A percentile compares a stretch with the other conserved stretches of the same genome.
Evolutionary conservation across 2,888 invertebrate species (phyloP).

Genomic region (Epinotia bilunana): DNA sequence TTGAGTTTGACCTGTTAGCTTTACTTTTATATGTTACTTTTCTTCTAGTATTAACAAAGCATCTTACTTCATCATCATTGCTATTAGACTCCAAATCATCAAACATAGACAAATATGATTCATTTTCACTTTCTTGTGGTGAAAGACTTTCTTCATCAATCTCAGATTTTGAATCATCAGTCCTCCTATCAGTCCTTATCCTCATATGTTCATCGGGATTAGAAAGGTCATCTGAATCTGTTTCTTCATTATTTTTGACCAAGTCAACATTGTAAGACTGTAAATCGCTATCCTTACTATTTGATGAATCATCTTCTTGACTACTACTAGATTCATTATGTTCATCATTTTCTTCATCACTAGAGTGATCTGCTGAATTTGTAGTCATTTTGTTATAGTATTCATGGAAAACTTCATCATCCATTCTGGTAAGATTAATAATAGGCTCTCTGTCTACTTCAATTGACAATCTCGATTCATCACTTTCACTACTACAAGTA

Average conservation of each 20-base stretch:
- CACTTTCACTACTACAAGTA: constrained; percentile 68
- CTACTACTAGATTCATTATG: constrained; percentile 26
- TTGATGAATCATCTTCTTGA: background rate
- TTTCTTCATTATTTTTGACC: constrained; percentile 43
- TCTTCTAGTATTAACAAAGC: constrained; percentile 76
- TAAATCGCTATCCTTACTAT: background rate
- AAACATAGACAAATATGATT: constrained; percentile 23
- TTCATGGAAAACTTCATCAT: constrained; percentile 62
- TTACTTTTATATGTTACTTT: constrained; percentile 64
- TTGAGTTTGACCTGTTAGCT: constrained; percentile 61
- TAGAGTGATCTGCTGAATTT: constrained; percentile 27
- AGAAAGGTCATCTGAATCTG: constrained; percentile 44
- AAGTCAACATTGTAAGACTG: background rate
- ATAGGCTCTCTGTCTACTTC: constrained; percentile 54
- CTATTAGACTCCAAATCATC: constrained; percentile 34
- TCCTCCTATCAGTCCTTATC: too few species aligned
- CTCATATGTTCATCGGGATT: constrained; percentile 51
- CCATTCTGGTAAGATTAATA: constrained; percentile 63
- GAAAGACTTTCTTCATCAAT: constrained; percentile 49
- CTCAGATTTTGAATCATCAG: constrained; percentile 44
- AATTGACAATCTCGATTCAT: constrained; percentile 47
- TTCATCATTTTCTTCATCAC: constrained; percentile 29
- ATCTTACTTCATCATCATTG: constrained; percentile 55
- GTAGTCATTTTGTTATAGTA: constrained; percentile 59
- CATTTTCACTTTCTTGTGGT: constrained; percentile 45